Conservation (phyloP, 2,113 vertebrate genomes). For the Alces alces region DNA sequence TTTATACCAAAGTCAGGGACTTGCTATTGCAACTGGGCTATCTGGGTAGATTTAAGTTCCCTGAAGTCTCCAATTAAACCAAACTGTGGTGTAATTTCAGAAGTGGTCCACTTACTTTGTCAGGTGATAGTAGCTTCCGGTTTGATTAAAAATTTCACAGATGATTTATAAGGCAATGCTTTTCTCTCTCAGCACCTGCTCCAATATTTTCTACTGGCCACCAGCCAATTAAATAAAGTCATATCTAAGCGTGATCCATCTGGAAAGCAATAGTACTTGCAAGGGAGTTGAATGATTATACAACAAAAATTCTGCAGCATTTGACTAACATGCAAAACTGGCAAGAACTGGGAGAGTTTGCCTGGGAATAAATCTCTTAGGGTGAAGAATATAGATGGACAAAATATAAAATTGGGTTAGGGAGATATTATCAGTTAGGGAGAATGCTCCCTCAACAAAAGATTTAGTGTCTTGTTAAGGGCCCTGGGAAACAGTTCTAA, state of each 20-base stretch:
- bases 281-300: background rate
- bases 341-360: background rate
- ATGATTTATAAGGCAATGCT: background rate
- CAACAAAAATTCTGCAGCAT: background rate
- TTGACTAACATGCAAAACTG: background rate
- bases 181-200: background rate
- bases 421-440: background rate
- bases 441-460: background rate
- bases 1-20: background rate
- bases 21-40: background rate
- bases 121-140: background rate
- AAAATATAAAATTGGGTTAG: background rate
- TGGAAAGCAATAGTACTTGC: background rate
- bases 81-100: background rate
- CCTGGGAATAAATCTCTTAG: background rate
- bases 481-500: no score
- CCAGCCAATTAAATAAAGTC: background rate
- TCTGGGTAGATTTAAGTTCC: background rate
- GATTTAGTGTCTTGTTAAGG: background rate
- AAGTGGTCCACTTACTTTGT: background rate
- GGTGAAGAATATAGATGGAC: background rate
- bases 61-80: background rate
- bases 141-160: background rate
- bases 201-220: background rate
- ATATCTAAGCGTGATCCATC: background rate